These are phyloP conservation scores for Sesia bembeciformis DNA, from an alignment of 2,888 invertebrate species.

Conservation along the genomic window DNA sequence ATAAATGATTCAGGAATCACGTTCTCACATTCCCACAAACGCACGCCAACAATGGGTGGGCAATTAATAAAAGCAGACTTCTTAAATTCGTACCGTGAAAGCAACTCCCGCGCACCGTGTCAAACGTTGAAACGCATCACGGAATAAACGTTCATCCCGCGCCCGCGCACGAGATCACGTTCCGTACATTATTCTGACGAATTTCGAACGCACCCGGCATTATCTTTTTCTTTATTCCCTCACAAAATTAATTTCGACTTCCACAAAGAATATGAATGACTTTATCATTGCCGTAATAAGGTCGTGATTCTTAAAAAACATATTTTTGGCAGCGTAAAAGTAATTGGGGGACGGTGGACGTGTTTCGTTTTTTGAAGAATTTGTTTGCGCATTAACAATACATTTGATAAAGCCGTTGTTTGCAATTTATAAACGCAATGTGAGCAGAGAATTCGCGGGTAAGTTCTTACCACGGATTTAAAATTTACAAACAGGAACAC, in stretches of 20 bases:
- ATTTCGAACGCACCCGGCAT: constrained; percentile 30
- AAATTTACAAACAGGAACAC: no score
- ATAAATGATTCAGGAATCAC: constrained; percentile 7
- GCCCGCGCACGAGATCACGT: constrained; percentile 54
- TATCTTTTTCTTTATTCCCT: constrained; percentile 16
- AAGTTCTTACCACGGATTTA: no score
- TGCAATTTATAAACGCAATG: background rate
- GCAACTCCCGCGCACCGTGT: constrained; percentile 37
- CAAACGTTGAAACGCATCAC: constrained; percentile 40
- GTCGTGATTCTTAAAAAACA: background rate
- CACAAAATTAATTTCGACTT: background rate
- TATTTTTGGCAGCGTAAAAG: background rate
- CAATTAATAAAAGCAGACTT: constrained; percentile 40
- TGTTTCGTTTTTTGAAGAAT: constrained; percentile 6
- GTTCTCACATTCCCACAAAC: constrained; percentile 22
- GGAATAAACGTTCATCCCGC: constrained; percentile 53
- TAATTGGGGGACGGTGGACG: background rate
- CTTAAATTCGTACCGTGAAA: constrained; percentile 12
- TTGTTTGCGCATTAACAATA: constrained; percentile 7
- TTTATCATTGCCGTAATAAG: background rate
- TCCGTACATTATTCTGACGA: constrained; percentile 60
- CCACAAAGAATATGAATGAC: background rate
- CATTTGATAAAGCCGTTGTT: background rate
- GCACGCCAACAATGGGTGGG: constrained; percentile 40
- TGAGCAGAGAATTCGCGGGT: no score